Conservation (phyloP, 2,888 invertebrate species). For the Antheraea assamensis region DNA sequence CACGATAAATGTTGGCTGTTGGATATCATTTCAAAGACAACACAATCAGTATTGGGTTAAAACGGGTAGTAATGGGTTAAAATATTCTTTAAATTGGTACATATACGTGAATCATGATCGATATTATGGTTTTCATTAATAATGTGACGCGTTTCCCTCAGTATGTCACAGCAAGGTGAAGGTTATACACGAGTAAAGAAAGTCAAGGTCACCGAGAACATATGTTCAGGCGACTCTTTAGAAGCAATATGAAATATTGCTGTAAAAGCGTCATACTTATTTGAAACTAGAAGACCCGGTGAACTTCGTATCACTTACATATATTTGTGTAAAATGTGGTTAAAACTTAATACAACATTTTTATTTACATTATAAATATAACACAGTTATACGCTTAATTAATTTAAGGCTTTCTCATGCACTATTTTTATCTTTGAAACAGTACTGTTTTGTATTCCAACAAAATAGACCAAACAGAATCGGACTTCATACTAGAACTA, state of each 20-base stretch:
- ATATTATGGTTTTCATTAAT: background rate
- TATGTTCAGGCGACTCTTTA: background rate
- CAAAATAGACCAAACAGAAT: background rate
- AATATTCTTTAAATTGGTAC: background rate
- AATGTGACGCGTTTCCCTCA: background rate
- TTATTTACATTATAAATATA: no score
- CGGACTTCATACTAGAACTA: no score
- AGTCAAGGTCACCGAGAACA: conserved; percentile 31
- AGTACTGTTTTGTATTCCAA: background rate
- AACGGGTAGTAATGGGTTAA: background rate
- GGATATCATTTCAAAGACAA: background rate
- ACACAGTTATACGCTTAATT: no score
- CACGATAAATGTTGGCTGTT: background rate
- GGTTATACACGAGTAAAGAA: conserved; percentile 37
- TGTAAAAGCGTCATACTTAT: background rate
- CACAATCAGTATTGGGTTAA: background rate
- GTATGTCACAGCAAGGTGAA: conserved; percentile 25
- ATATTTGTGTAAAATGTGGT: no score
- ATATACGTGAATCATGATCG: background rate
- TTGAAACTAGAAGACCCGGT: background rate
- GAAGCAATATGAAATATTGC: background rate
- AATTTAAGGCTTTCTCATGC: no score
- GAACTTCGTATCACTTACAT: no score
- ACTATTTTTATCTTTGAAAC: background rate
- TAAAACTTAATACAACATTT: no score